Conservation (phyloP, 1,140 invertebrate genomes). For the Diorhabda sublineata region DNA sequence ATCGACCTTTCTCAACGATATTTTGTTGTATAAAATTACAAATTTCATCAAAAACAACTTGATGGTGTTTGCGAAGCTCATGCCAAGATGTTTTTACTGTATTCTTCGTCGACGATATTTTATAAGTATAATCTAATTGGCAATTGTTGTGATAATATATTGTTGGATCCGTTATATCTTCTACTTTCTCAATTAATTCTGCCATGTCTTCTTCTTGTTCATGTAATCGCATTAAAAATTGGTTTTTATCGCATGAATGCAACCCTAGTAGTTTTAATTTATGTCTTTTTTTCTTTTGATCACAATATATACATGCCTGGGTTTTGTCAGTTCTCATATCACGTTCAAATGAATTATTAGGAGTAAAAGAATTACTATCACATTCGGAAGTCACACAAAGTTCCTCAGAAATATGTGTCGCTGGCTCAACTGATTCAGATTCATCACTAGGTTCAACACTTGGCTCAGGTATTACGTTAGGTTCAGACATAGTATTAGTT, state of each 20-base stretch:
- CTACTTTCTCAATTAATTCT: constrained; percentile 22
- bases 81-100: constrained; percentile 24
- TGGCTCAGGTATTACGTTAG: too few relatives aligned
- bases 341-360: constrained; percentile 17
- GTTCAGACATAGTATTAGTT: too few relatives aligned
- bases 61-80: constrained; percentile 26
- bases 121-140: constrained; percentile 22
- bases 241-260: constrained; percentile 16
- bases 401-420: constrained; percentile 22
- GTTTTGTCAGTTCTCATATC: constrained; percentile 12
- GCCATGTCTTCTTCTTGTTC: constrained; percentile 10
- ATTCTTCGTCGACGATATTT: constrained; percentile 23
- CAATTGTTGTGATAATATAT: constrained; percentile 23
- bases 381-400: constrained; percentile 7
- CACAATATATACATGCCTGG: constrained; percentile 19
- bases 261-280: constrained; percentile 26
- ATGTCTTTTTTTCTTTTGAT: constrained; percentile 29
- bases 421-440: constrained; percentile 17
- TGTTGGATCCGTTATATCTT: constrained; percentile 10
- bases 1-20: constrained; percentile 28
- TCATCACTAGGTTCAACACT: too few relatives aligned
- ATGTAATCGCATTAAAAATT: constrained; percentile 19
- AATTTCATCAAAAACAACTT: constrained; percentile 32
- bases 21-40: constrained; percentile 30
- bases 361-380: constrained; percentile 11